These are phyloP conservation scores for Trachelus tabidus DNA, from an alignment of 2,888 invertebrate genomes.

Conservation along the genomic window DNA sequence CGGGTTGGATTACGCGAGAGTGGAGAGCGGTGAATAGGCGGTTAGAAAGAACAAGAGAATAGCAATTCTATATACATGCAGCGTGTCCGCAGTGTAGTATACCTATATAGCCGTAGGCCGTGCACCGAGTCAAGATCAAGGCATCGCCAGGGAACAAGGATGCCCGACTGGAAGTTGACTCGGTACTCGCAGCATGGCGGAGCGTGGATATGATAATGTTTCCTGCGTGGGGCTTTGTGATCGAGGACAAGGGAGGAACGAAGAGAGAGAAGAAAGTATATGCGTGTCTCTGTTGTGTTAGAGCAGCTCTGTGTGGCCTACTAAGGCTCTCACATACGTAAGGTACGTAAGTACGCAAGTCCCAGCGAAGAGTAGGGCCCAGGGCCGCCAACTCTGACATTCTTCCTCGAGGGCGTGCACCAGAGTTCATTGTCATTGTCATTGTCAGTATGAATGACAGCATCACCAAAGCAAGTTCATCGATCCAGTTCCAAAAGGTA, in stretches of 20 bases:
- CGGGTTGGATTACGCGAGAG: background rate
- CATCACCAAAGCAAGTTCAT: background rate
- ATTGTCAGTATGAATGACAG: background rate
- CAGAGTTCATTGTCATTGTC: constrained; percentile 3
- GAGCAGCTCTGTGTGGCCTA: constrained; percentile 41
- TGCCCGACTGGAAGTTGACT: constrained; percentile 4
- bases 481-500: background rate
- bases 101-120: constrained; percentile 30
- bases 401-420: background rate
- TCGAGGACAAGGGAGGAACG: constrained; percentile 1
- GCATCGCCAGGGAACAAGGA: constrained; percentile 28
- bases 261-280: background rate
- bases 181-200: constrained; percentile 11
- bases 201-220: constrained; percentile 29
- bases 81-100: background rate
- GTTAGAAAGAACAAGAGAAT: background rate
- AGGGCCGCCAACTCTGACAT: constrained; percentile 17
- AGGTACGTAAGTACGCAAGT: constrained; percentile 15
- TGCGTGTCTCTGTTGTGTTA: background rate
- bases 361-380: constrained; percentile 25
- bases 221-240: constrained; percentile 14
- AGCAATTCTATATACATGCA: background rate
- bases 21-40: background rate
- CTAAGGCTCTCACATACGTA: constrained; percentile 33
- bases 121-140: constrained; percentile 57